A percentile compares a stretch with the other conserved stretches of the same genome.
phyloP scores from a whole-genome alignment of 2,113 vertebrate species.

The Malaclemys terrapin region DNA sequence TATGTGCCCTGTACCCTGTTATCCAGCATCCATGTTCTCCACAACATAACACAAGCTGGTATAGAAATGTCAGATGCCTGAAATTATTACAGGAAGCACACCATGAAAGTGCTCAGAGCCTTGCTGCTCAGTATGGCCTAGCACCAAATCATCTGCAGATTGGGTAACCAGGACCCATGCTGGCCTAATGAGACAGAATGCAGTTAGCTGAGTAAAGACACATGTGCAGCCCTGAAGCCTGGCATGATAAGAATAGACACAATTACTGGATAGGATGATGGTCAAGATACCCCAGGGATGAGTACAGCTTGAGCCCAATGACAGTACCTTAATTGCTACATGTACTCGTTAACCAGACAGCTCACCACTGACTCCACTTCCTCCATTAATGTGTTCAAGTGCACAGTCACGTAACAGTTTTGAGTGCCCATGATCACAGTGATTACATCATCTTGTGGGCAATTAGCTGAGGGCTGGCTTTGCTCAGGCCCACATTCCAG shows the following conservation, averaged over 20 bases:
- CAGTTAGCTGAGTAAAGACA: slow-evolving; percentile 64
- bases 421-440: background rate
- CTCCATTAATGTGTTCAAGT: background rate
- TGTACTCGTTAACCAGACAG: fast-evolving
- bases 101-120: slow-evolving; percentile 31
- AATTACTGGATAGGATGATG: slow-evolving; percentile 14
- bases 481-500: background rate
- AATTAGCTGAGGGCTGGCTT: background rate
- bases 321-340: background rate
- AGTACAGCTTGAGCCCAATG: slow-evolving; percentile 13
- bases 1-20: fast-evolving
- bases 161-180: slow-evolving; percentile 11
- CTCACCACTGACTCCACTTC: background rate
- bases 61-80: slow-evolving; percentile 21
- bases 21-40: background rate
- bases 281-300: background rate
- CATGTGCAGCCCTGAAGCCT: slow-evolving; percentile 23
- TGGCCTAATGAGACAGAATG: slow-evolving; percentile 66
- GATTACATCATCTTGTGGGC: background rate
- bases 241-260: slow-evolving; percentile 22
- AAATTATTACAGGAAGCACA: background rate
- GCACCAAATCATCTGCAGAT: slow-evolving; percentile 63
- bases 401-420: background rate
- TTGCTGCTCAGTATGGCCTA: slow-evolving; percentile 30
- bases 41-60: background rate